Evolutionary conservation across 2,113 vertebrate species (phyloP).

Genomic region (Rhinolophus sinicus): DNA sequence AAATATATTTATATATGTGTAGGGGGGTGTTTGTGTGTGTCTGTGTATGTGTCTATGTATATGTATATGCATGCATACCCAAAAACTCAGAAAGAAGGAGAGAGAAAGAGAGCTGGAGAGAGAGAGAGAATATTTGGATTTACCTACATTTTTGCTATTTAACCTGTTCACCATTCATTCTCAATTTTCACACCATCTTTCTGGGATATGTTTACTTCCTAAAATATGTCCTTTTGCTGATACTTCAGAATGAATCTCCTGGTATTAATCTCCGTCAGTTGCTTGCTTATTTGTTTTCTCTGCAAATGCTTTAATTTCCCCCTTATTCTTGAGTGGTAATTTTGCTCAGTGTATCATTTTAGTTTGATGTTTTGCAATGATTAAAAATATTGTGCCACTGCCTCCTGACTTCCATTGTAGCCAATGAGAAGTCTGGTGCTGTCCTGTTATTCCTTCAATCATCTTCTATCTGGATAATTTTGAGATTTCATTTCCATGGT

Average conservation of each 20-base stretch:
- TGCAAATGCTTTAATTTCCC: background rate
- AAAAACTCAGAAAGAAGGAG: background rate
- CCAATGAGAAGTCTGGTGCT: background rate
- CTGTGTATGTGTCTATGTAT: background rate
- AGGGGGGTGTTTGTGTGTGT: background rate
- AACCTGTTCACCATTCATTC: background rate
- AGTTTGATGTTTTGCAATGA: background rate
- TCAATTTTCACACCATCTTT: background rate
- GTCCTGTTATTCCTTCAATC: background rate
- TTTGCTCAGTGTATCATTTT: background rate
- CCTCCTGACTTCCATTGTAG: background rate
- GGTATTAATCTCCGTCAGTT: background rate
- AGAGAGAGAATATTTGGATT: background rate
- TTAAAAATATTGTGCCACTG: background rate
- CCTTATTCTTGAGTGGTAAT: background rate
- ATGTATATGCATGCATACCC: background rate
- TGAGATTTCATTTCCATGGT: background rate
- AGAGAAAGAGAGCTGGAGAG: background rate
- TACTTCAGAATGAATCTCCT: background rate
- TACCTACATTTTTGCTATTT: background rate
- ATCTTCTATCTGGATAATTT: background rate
- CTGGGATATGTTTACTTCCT: background rate
- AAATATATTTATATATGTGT: background rate
- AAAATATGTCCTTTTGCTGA: background rate
- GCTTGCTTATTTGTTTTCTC: background rate